phyloP scores from a whole-genome alignment of 2,888 invertebrate genomes.

The Tridacna gigas region DNA sequence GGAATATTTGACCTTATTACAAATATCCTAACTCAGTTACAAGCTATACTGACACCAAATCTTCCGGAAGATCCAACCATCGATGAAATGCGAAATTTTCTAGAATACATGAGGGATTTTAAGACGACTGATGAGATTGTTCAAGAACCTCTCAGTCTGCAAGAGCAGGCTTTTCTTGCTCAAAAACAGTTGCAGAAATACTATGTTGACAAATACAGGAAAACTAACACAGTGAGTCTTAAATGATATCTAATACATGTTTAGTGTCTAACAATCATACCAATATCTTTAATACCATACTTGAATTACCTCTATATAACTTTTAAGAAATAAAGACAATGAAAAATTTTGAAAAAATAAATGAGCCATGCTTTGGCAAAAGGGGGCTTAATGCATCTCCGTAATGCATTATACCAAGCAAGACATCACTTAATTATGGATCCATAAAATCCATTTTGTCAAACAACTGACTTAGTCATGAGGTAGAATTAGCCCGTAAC shows the following conservation, averaged over 20 bases:
- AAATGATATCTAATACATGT: neutral
- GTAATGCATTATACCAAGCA: too few relatives aligned
- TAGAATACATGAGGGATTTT: slow-evolving; percentile 52
- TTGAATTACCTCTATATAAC: too few relatives aligned
- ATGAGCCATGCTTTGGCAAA: too few relatives aligned
- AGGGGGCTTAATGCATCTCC: too few relatives aligned
- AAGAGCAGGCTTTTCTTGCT: slow-evolving; percentile 63
- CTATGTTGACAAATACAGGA: slow-evolving; percentile 48
- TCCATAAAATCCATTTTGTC: too few relatives aligned
- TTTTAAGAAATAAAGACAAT: too few relatives aligned
- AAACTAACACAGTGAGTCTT: slow-evolving; percentile 49
- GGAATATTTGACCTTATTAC: slow-evolving; percentile 12
- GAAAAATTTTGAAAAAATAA: too few relatives aligned
- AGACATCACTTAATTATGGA: too few relatives aligned
- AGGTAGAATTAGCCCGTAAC: too few relatives aligned
- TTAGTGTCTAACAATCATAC: too few relatives aligned
- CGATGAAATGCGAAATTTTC: slow-evolving; percentile 59
- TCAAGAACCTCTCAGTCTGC: slow-evolving; percentile 54
- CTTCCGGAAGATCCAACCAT: slow-evolving; percentile 60
- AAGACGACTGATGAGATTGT: slow-evolving; percentile 39
- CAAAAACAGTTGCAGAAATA: slow-evolving; percentile 66
- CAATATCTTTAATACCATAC: too few relatives aligned
- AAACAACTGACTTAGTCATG: too few relatives aligned
- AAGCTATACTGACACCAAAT: slow-evolving; percentile 59
- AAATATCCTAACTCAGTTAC: slow-evolving; percentile 41